These are phyloP conservation scores for Drosophila mayaguana DNA, from an alignment of 2,888 invertebrate genomes.

Conservation along the genomic window DNA sequence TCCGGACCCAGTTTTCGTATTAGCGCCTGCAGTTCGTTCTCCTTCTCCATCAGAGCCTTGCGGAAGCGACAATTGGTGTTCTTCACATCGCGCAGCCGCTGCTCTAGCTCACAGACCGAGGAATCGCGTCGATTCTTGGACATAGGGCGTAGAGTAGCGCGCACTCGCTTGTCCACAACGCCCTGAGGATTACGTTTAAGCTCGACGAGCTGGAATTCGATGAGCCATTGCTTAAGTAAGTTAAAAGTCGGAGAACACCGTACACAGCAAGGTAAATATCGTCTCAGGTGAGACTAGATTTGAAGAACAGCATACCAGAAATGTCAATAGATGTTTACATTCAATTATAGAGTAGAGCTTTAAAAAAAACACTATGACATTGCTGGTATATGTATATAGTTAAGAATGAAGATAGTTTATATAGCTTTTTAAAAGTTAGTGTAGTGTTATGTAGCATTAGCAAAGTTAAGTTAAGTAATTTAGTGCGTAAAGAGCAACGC, in stretches of 20 bases:
- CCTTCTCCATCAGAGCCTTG: conserved; percentile 93
- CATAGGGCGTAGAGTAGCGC: conserved; percentile 94
- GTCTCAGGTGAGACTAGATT: conserved; percentile 24
- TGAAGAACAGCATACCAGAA: conserved; percentile 31
- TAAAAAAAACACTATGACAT: conserved; percentile 2
- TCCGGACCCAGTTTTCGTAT: conserved; percentile 85
- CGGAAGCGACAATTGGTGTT: conserved; percentile 93
- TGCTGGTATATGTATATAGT: conserved; percentile 25
- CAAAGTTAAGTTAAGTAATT: conserved; percentile 50
- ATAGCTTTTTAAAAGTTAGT: conserved; percentile 51
- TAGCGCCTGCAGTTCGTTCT: conserved; percentile 90
- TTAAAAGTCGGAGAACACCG: not conserved
- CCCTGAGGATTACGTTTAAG: conserved; percentile 94
- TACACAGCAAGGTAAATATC: conserved; percentile 52
- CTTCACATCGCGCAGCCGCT: conserved; percentile 92
- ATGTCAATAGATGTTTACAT: not conserved
- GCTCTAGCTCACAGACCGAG: conserved; percentile 92
- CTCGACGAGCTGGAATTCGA: conserved; percentile 91
- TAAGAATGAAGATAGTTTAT: conserved; percentile 12
- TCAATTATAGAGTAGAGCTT: not conserved
- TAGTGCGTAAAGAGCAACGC: conserved; percentile 49
- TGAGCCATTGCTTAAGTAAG: conserved; percentile 19
- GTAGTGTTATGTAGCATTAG: conserved; percentile 78
- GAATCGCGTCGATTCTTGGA: conserved; percentile 93
- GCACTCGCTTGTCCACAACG: conserved; percentile 92